Evolutionary conservation across 2,888 invertebrate species (phyloP).

Genomic region (Leucozona laternaria): DNA sequence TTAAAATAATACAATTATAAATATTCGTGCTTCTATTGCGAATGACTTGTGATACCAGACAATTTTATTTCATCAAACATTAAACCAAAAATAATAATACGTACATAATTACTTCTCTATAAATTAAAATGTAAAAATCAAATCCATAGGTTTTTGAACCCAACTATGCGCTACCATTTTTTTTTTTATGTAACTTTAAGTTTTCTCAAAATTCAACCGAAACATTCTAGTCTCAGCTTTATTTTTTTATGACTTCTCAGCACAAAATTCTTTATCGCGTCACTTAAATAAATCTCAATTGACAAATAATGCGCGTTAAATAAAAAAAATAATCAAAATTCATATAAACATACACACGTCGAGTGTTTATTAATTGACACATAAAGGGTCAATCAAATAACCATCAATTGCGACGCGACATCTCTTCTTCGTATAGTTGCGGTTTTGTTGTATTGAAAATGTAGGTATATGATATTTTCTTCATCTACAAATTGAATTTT

Average conservation of each 20-base stretch:
- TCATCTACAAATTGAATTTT: conserved; percentile 7
- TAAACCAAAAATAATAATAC: neutral
- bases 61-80: neutral
- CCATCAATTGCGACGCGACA: conserved; percentile 46
- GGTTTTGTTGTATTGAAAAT: conserved; percentile 7
- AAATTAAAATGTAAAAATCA: neutral
- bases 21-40: neutral
- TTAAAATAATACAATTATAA: neutral
- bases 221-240: neutral
- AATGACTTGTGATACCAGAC: neutral
- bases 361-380: conserved; percentile 65
- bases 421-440: neutral
- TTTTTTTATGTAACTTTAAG: conserved; percentile 12
- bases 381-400: conserved; percentile 70
- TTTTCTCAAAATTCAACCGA: conserved; percentile 41
- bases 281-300: conserved; percentile 59
- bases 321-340: conserved; percentile 63
- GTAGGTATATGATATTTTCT: conserved; percentile 20
- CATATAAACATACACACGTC: conserved; percentile 55
- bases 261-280: conserved; percentile 12
- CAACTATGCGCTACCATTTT: neutral
- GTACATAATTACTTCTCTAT: neutral
- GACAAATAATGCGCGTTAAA: conserved; percentile 67
- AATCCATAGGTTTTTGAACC: conserved; percentile 17
- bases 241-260: neutral